Conservation (phyloP, 2,797 vertebrate species). For the Parauchenoglanis punctatus region DNA sequence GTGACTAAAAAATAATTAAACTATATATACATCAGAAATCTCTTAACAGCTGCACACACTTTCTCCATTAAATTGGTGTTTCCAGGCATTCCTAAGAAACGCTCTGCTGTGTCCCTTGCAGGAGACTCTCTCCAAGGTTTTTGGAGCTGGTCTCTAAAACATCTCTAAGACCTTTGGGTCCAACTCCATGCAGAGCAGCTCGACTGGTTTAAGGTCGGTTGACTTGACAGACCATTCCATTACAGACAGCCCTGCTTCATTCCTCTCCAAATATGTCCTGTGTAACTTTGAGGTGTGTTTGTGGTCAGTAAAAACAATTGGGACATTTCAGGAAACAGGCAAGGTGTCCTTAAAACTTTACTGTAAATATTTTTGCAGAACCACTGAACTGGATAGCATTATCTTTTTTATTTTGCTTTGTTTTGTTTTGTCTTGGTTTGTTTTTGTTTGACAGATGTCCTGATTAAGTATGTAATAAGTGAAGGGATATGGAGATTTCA, state of each 20-base stretch:
- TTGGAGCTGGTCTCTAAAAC: background rate
- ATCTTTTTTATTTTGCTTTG: background rate
- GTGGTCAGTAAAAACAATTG: slow-evolving; percentile 22
- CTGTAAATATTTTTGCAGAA: slow-evolving; percentile 35
- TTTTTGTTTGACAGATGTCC: background rate
- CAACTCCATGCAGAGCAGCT: background rate
- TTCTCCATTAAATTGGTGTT: background rate
- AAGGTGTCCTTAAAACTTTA: slow-evolving; percentile 14
- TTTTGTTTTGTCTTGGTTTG: background rate
- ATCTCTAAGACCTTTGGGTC: background rate
- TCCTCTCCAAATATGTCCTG: background rate
- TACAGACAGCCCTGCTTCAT: background rate
- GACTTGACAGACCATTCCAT: background rate
- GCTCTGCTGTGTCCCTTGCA: background rate
- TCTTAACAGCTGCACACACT: background rate
- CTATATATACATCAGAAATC: background rate
- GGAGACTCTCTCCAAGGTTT: background rate
- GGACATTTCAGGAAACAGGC: slow-evolving; percentile 25
- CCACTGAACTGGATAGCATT: slow-evolving; percentile 16
- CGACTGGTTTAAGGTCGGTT: background rate
- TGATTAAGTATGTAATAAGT: slow-evolving; percentile 10
- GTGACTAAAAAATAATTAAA: background rate
- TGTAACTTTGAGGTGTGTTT: slow-evolving; percentile 7
- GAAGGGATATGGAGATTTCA: background rate
- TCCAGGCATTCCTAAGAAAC: slow-evolving; percentile 1